Conservation (phyloP, 2,888 invertebrate genomes). For the Vandiemenella viatica region DNA sequence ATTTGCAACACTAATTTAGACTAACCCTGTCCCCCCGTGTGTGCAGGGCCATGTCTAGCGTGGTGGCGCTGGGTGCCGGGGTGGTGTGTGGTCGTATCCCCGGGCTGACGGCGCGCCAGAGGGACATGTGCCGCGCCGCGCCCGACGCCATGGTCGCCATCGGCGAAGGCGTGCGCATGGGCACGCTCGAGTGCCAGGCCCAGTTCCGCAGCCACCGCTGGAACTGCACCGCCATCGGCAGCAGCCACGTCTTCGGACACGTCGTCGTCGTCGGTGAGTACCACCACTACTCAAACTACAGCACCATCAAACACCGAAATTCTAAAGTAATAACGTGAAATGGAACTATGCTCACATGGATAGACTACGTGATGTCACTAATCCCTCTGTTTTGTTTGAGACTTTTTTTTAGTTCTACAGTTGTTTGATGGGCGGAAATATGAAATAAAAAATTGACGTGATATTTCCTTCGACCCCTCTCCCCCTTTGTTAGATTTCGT, state of each 20-base stretch:
- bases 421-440: too few relatives aligned
- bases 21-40: background rate
- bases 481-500: too few relatives aligned
- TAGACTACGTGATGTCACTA: too few relatives aligned
- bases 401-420: too few relatives aligned
- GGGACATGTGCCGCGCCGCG: slow-evolving; percentile 65
- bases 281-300: background rate
- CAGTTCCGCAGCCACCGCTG: slow-evolving; percentile 72
- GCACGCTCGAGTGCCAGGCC: slow-evolving; percentile 67
- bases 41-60: slow-evolving; percentile 30
- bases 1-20: too few relatives aligned
- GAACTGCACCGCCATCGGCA: slow-evolving; percentile 84
- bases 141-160: slow-evolving; percentile 78
- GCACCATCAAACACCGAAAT: too few relatives aligned
- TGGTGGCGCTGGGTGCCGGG: slow-evolving; percentile 55
- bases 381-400: too few relatives aligned
- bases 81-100: slow-evolving; percentile 68
- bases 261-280: slow-evolving; percentile 68
- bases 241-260: slow-evolving; percentile 64
- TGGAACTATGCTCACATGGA: too few relatives aligned
- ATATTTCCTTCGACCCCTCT: too few relatives aligned
- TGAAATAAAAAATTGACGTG: too few relatives aligned
- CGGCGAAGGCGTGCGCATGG: slow-evolving; percentile 69
- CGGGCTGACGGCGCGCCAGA: slow-evolving; percentile 66
- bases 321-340: too few relatives aligned